Base-by-base conservation (phyloP, 2,888 invertebrate genomes). In the Diadegma fenestrale region DNA sequence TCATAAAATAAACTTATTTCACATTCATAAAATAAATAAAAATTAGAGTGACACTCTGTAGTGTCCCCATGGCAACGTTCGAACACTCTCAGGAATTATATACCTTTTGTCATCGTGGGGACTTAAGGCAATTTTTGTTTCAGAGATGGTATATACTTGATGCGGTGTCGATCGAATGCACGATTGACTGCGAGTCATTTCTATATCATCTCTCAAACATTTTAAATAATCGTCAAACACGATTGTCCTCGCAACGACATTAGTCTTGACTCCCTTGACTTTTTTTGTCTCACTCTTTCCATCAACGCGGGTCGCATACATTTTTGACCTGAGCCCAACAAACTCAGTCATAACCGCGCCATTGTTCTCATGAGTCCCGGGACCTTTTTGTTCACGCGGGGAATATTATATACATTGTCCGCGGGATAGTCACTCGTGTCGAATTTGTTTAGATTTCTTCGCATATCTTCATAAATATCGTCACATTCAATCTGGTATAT, bases 391-490 rank as follows among this genome's bases (percentile, higher is more conserved):
- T 64, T 64, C 6, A 64, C 63, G 5, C 1, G 14, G 0, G 63
- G 63, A 8, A 64, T 64, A 37, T 6, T n/a, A 26, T 69, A 69
- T 26, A 48, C 17, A 48, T 69, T 69, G 45, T 85, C 37, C 7
- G 37, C 8, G 10, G 75, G 71, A 37, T 78, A 84, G n/a, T 64
- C 63, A 37, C 33, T 33, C 0, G 63, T 12, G 17, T 64, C 63
- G n/a, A 64, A 64, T 17, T 33, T 26, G 4, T n/a, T 6, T 1
- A 64, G 64, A 84, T 92, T 85, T 22, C 71, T 7, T 81, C n/a
- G 88, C 33, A 88, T 88, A 22, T 19, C 63, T 0, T 85, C 84
- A 88, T 94, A 94, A 33, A 94, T 71, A 86, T 94, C 91, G 0
- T 88, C n/a, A 90, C 78, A 45, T 91, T 87, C 14, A 91, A 88